Evolutionary conservation across 1,140 invertebrate genomes (phyloP), one percentile per base, ranked within the genome.

Genomic region (Lasioglossum albipes): DNA sequence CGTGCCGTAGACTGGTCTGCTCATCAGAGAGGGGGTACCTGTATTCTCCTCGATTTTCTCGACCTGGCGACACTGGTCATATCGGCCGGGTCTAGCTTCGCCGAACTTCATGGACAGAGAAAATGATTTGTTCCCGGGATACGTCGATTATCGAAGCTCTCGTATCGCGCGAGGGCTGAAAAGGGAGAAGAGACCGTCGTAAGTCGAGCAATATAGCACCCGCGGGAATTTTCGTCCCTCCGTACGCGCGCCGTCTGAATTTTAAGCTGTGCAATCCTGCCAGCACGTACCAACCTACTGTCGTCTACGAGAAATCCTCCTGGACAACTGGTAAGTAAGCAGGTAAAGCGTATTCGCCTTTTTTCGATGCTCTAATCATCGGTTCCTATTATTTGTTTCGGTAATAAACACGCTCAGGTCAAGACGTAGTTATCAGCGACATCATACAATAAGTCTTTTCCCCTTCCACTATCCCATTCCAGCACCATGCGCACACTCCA

Each of bases 231-330:
- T 61, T 59, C 13, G 20, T 70, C 42, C 49, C 49, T 49, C 27
- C 57, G 16, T 31, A 9, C 27, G 42, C 61, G 61, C 57, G 31
- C 64, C 78, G n/a, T 18, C 36, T 67, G 78, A 84, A 75, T 81
- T 85, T 75, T 84, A 64, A 77, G 66, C 78, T 78, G 68, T 78
- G 59, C 76, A 85, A 85, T 81, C 79, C 84, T 22, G 62, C 9
- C 45, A 13, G 52, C 83, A 27, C 79, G 69, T 81, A 31, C 64
- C 69, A 84, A 85, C 84, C 81, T 71, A 74, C 72, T 70, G 49
- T 62, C 67, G 62, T 31, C 12, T 20, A 52, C 73, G 84, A 76
- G 76, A 85, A 85, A 49, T 49, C 81, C 83, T 77, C 84, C 84
- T 85, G 81, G 84, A 77, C 45, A 49, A 49, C 45, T 13, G 45